Percentiles rank a stretch among this genome's conserved stretches.
Conservation (phyloP, 2,888 invertebrate genomes). For the Melanargia galathea region DNA sequence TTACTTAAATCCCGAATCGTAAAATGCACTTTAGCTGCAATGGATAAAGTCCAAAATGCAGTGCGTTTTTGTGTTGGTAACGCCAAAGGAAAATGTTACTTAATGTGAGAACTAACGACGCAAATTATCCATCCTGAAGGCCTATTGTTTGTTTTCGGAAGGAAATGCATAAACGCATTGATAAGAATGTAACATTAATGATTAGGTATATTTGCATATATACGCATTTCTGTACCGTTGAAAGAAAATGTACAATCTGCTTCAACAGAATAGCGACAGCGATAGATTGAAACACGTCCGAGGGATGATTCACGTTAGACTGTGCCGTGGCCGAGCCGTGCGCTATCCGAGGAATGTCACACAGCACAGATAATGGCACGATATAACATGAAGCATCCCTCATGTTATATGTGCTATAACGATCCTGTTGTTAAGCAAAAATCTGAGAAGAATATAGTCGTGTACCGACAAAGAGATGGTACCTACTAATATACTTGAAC, state of each 20-base stretch:
- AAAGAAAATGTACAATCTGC: slow-evolving; percentile 1
- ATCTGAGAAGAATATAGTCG: too few relatives aligned
- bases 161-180: slow-evolving; percentile 33
- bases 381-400: too few relatives aligned
- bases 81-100: slow-evolving; percentile 25
- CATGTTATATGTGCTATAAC: too few relatives aligned
- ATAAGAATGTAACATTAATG: slow-evolving; percentile 30
- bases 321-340: too few relatives aligned
- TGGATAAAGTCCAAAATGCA: slow-evolving; percentile 24
- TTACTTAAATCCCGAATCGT: slow-evolving; percentile 23
- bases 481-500: too few relatives aligned
- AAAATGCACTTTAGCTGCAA: slow-evolving; percentile 14
- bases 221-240: neutral
- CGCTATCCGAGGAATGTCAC: too few relatives aligned
- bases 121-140: slow-evolving; percentile 30
- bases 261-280: neutral
- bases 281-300: neutral
- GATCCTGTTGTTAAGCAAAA: too few relatives aligned
- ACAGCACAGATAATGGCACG: too few relatives aligned
- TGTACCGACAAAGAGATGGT: too few relatives aligned
- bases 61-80: neutral
- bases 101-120: slow-evolving; percentile 29
- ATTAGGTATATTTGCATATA: neutral
- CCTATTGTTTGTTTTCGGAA: slow-evolving; percentile 28
- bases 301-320: too few relatives aligned